Conservation (phyloP, 2,113 vertebrate genomes). For the Engystomops pustulosus region DNA sequence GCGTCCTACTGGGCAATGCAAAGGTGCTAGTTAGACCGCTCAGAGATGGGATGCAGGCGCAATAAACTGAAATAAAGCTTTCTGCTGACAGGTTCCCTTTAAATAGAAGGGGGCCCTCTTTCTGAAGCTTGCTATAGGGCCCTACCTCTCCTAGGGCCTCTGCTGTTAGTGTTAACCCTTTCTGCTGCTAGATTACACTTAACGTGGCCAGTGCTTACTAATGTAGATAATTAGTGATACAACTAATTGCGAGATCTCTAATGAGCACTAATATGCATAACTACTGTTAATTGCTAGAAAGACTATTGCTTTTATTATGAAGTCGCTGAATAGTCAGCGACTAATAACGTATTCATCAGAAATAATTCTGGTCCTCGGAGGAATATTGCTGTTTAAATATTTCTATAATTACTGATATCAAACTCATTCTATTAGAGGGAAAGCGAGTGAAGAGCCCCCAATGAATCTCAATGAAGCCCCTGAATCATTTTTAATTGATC, state of each 20-base stretch:
- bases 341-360: background rate
- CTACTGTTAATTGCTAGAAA: background rate
- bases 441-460: background rate
- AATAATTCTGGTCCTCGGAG: background rate
- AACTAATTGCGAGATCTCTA: constrained; percentile 7
- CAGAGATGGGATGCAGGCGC: too few species aligned
- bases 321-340: too few species aligned
- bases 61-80: too few species aligned
- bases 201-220: background rate
- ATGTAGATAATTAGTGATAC: background rate
- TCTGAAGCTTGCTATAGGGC: too few species aligned
- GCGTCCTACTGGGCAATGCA: too few species aligned
- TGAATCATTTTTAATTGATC: constrained; percentile 65
- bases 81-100: too few species aligned
- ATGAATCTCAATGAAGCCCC: background rate
- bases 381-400: background rate
- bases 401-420: constrained; percentile 6
- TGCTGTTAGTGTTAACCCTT: too few species aligned
- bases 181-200: too few species aligned
- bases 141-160: too few species aligned
- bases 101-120: too few species aligned
- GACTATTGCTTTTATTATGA: too few species aligned
- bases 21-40: too few species aligned
- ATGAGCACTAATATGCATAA: constrained; percentile 29
- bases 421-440: constrained; percentile 9